Percentiles rank a stretch among this genome's conserved stretches.
Conservation (phyloP, 1,140 invertebrate genomes). For the Drosophila ogumai region DNA sequence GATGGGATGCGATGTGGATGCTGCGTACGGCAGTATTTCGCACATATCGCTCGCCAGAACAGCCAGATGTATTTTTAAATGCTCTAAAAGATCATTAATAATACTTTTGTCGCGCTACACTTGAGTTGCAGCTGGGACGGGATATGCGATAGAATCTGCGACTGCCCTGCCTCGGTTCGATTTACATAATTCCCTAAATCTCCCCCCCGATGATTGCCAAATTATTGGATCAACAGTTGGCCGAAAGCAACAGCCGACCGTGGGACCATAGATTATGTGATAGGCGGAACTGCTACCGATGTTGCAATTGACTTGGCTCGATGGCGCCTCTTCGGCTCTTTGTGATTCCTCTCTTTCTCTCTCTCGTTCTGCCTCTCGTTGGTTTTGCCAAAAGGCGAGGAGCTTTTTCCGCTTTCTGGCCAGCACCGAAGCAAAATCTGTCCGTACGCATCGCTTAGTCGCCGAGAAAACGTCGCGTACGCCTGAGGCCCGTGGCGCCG, state of each 20-base stretch:
- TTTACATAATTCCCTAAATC: conserved; percentile 58
- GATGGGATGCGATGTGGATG: conserved; percentile 33
- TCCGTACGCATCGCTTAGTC: conserved; percentile 57
- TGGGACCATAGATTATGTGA: conserved; percentile 52
- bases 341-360: not conserved
- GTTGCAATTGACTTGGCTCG: conserved; percentile 50
- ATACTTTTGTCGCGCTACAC: conserved; percentile 67
- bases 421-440: conserved; percentile 27
- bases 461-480: conserved; percentile 67
- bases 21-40: conserved; percentile 40
- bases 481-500: conserved; percentile 61
- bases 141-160: conserved; percentile 22
- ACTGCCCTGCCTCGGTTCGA: conserved; percentile 1
- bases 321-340: conserved; percentile 29
- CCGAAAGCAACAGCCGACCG: conserved; percentile 6
- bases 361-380: conserved; percentile 2
- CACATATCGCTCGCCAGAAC: conserved; percentile 58
- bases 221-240: conserved; percentile 61
- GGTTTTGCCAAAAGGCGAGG: conserved; percentile 40
- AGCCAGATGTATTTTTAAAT: conserved; percentile 74
- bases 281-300: conserved; percentile 40
- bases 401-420: conserved; percentile 60
- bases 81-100: conserved; percentile 76
- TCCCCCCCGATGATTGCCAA: conserved; percentile 38
- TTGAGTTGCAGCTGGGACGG: conserved; percentile 66